Base-by-base conservation (phyloP, 2,113 vertebrate species). In the Columbina picui region DNA sequence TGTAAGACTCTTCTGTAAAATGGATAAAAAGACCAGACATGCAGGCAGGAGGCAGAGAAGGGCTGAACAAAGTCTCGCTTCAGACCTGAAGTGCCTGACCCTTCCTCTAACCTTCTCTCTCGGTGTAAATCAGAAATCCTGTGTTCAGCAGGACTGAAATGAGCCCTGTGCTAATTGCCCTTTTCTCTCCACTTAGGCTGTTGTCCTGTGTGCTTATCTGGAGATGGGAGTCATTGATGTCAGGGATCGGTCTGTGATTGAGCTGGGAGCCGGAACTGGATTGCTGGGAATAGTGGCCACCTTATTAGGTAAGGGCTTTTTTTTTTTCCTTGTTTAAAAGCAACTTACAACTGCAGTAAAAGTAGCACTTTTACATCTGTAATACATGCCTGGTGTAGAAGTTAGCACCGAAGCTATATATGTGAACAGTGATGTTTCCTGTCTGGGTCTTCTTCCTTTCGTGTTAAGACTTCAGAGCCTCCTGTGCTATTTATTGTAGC, bases 211-310 rank as follows among this genome's bases (percentile, higher is more conserved):
- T 59, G 95, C 98, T 68, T 99, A 99, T 63, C 97, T 99, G 98
- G 99, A 99, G 98, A 95, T 98, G 84, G 98, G 98, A 34, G 89
- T 90, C 16, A 86, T 99, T 92, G 97, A 99, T 79, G 85, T 99
- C 41, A 92, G 95, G 91, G 98, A 98, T 69, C 98, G 95, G 82
- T 94, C 87, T 57, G 98, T 96, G 3, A 98, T 99, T 67, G 99
- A 99, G 92, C 97, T 99, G 87, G 99, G 99, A 69, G 99, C 99
- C 30, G 99, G 99, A 36, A 99, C 99, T 2, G 99, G 99, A 83
- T 97, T 99, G 90, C 98, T 99, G 90, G 99, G 99, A 94, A 99
- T 99, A 45, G 99, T 99, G 49, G 99, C 99, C 36, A 98, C 99
- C 0, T 96, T 99, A 60, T 92, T 99, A 71, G 99, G 99, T 99